Percentiles rank a stretch among this genome's conserved stretches.
These are phyloP conservation scores for Trilocha varians DNA, from an alignment of 2,888 invertebrate species.

Conservation along the genomic window DNA sequence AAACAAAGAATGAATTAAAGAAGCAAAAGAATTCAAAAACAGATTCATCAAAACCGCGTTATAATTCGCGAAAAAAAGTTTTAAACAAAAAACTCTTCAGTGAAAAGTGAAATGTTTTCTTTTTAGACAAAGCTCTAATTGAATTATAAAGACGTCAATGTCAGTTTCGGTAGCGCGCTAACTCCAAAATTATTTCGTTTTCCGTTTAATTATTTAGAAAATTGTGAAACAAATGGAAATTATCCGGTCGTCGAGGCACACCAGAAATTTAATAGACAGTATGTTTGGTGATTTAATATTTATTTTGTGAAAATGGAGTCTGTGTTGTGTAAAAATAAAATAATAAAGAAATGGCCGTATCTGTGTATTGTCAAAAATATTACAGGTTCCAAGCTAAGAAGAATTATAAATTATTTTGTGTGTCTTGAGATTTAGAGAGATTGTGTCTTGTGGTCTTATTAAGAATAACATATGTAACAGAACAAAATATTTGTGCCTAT, in stretches of 20 bases:
- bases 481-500: too few species aligned
- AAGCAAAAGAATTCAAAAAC: neutral
- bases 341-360: too few species aligned
- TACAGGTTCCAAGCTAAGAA: too few species aligned
- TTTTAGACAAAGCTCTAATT: slow-evolving; percentile 16
- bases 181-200: slow-evolving; percentile 18
- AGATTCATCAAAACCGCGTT: neutral
- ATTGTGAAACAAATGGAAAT: slow-evolving; percentile 43
- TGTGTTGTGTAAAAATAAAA: neutral
- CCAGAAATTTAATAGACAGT: slow-evolving; percentile 42
- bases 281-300: slow-evolving; percentile 46
- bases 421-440: too few species aligned
- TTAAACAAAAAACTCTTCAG: slow-evolving; percentile 4
- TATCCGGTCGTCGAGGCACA: slow-evolving; percentile 37
- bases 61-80: slow-evolving; percentile 1
- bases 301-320: slow-evolving; percentile 23
- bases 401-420: too few species aligned
- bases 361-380: too few species aligned
- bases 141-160: slow-evolving; percentile 34
- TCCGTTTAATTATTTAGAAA: slow-evolving; percentile 22
- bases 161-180: slow-evolving; percentile 20
- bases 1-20: neutral
- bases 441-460: too few species aligned
- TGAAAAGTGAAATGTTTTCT: slow-evolving; percentile 6
- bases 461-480: too few species aligned